Base-by-base conservation (phyloP, 2,113 vertebrate genomes). In the Scophthalmus maximus region DNA sequence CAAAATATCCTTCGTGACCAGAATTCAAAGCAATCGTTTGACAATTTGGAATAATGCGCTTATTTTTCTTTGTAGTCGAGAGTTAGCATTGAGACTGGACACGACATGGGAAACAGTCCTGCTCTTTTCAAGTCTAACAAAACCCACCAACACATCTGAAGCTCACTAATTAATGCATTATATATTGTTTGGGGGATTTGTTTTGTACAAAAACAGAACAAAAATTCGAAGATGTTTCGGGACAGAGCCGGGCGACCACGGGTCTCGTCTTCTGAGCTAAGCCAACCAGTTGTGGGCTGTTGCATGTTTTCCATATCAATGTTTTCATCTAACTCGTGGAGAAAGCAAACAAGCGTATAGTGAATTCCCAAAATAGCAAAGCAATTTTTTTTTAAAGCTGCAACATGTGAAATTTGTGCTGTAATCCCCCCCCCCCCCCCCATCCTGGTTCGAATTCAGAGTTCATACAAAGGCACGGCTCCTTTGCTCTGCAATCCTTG, bases 1-100 rank as follows among this genome's bases (percentile, higher is more conserved):
- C 61, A 68, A 73, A 69, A 8, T 34, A 15, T 56, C 27, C 22
- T 30, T 36, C 57, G 20, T 66, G 42, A 62, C 23, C 34, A 46
- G 60, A 76, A 58, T 71, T 51, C 57, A 44, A 75, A 55, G 20
- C 34, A 53, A 26, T 22, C 26, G 11, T 36, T 26, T 23, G 6
- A 7, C 2, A 29, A 27, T 27, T 27, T 53, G 7, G n/a, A n/a
- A 22, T 20, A 22, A 40, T 40, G 12, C 10, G 10, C 4, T 9
- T 47, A 17, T 7, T 47, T 22, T 44, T 44, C 12, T 17, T 38
- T 38, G 36, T n/a, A n/a, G 42, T 18, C 8, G 5, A 17, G 46
- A 11, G 46, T 10, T 49, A 23, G 46, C 46, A 49, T 23, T 22
- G 3, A 2, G 42, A 14, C 3, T 14, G 12, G 0, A 44, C 17